Base-by-base conservation (phyloP, 2,888 invertebrate genomes). In the Cenopis cana region DNA sequence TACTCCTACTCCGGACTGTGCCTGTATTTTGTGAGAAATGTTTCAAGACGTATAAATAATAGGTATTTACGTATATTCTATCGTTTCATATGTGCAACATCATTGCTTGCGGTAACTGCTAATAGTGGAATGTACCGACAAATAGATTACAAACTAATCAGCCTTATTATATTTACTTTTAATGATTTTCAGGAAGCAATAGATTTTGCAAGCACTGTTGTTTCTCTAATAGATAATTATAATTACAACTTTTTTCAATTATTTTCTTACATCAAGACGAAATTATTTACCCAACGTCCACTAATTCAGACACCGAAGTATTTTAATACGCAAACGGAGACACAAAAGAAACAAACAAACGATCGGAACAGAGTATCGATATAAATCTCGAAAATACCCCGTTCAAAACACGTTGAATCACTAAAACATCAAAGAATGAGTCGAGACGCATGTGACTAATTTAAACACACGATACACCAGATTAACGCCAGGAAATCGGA, bases 401-500 rank as follows among this genome's bases (percentile, higher is more conserved):
- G 74, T 80, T 76, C 74, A 68, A 77, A 78, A 80, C 78, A 81
- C 77, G 82, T 77, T 80, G 76, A 80, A 84, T 86, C 81, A 75
- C 71, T 72, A 69, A 83, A 85, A 81, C 85, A 84, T 89, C 89
- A 89, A 89, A 88, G 86, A 76, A 76, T 75, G 62, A 80, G 78
- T 75, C 76, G 77, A 82, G 81, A 78, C 75, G 81, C 78, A 83
- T 81, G 83, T 84, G 83, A 89, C 86, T 86, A 86, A 88, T 86
- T 88, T 86, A 86, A 85, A 85, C 84, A 84, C 79, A 76, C 81
- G 83, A 87, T 83, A 79, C 78, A 81, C 81, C 85, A 86, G 88
- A 90, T 89, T 88, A 90, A 88, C 86, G 85, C 84, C 85, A 87
- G 88, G 87, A 89, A 89, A 90, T 88, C 88, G 85, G 86, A 90